These are phyloP conservation scores for Danaus melanippus DNA, from an alignment of 1,140 invertebrate species.

Conservation along the genomic window DNA sequence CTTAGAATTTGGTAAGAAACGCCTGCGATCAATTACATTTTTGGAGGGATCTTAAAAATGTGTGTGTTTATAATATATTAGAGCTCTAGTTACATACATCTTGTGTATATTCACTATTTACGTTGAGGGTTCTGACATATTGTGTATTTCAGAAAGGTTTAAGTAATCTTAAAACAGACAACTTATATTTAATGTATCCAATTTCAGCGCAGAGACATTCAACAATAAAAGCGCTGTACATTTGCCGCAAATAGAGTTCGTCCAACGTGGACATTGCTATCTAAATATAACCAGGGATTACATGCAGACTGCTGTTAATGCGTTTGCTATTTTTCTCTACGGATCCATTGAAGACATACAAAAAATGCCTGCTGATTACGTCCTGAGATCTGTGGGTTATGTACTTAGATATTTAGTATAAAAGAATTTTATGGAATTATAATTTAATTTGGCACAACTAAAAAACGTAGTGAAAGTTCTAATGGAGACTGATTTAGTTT, in stretches of 20 bases:
- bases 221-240: conserved; percentile 39
- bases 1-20: too few species aligned
- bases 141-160: not conserved
- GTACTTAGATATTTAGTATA: too few species aligned
- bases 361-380: conserved; percentile 39
- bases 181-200: not conserved
- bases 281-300: conserved; percentile 45
- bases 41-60: too few species aligned
- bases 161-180: not conserved
- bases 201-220: conserved; percentile 36
- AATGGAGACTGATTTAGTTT: too few species aligned
- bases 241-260: conserved; percentile 29
- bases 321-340: conserved; percentile 47
- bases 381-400: conserved; percentile 39
- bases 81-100: too few species aligned
- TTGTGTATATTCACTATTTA: too few species aligned
- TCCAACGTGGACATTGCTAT: conserved; percentile 34
- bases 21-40: too few species aligned
- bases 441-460: too few species aligned
- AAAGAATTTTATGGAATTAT: too few species aligned
- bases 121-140: not conserved
- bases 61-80: too few species aligned
- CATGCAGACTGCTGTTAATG: conserved; percentile 59
- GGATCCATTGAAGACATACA: conserved; percentile 38
- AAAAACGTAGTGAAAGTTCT: too few species aligned